Evolutionary conservation across 2,888 invertebrate genomes (phyloP).

Genomic region (Congeria kusceri): DNA sequence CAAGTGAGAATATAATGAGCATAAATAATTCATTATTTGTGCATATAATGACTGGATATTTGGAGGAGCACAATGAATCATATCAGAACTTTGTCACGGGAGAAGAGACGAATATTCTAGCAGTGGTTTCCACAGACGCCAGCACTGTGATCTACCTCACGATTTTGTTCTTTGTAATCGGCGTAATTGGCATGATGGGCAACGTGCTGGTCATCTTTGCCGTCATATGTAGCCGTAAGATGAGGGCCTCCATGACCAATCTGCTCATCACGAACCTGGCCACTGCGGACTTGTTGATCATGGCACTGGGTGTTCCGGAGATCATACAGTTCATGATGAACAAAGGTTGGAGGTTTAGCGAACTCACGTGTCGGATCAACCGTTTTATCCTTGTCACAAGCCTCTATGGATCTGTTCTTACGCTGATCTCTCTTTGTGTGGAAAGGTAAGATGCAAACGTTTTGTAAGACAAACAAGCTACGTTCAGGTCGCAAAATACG

Average conservation of each 20-base stretch:
- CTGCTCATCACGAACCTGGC: constrained; percentile 84
- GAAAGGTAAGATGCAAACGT: constrained; percentile 60
- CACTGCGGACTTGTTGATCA: constrained; percentile 83
- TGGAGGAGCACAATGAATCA: constrained; percentile 10
- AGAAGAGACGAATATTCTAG: not conserved
- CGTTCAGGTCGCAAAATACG: too few relatives aligned
- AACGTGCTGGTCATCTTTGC: constrained; percentile 84
- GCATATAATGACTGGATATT: constrained; percentile 29
- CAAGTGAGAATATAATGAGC: constrained; percentile 13
- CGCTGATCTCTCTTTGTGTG: constrained; percentile 68
- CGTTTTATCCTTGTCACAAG: constrained; percentile 66
- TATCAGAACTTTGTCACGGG: not conserved
- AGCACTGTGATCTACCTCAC: constrained; percentile 43
- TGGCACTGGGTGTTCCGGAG: constrained; percentile 84
- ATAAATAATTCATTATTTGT: constrained; percentile 28
- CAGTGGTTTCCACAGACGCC: constrained; percentile 39
- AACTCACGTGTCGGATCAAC: constrained; percentile 56
- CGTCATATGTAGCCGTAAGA: constrained; percentile 82
- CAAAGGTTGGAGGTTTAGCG: constrained; percentile 65
- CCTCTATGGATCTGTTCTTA: constrained; percentile 69
- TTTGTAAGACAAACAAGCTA: too few relatives aligned
- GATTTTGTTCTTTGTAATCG: constrained; percentile 79
- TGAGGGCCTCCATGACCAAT: constrained; percentile 85
- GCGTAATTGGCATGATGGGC: constrained; percentile 82
- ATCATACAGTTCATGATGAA: constrained; percentile 84